These are phyloP conservation scores for Arothron firmamentum DNA, from an alignment of 2,113 vertebrate species.

Conservation along the genomic window DNA sequence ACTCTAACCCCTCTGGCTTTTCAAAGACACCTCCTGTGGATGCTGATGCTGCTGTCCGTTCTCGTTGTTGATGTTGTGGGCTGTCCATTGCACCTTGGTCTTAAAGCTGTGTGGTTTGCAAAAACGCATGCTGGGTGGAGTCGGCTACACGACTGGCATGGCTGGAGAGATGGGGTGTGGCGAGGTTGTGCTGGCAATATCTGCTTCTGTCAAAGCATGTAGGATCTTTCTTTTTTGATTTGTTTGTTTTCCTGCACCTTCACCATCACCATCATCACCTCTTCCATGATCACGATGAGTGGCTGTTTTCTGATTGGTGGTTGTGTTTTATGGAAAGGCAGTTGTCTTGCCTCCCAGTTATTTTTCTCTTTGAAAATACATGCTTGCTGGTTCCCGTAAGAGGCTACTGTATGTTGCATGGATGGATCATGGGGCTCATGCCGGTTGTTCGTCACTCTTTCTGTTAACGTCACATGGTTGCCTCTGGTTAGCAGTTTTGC, in stretches of 20 bases:
- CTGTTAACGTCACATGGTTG: constrained; percentile 20
- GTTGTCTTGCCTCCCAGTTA: constrained; percentile 37
- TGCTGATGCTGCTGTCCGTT: constrained; percentile 39
- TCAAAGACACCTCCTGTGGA: constrained; percentile 49
- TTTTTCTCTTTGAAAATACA: constrained; percentile 33
- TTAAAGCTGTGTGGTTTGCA: constrained; percentile 62
- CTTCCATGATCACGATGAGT: constrained; percentile 56
- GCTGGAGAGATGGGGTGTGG: constrained; percentile 34
- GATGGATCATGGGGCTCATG: constrained; percentile 41
- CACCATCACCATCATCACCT: constrained; percentile 53
- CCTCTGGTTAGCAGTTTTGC: constrained; percentile 29
- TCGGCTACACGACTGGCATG: constrained; percentile 65
- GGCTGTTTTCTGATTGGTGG: constrained; percentile 46
- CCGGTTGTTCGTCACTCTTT: constrained; percentile 18
- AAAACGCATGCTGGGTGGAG: constrained; percentile 67
- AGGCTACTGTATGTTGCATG: constrained; percentile 67
- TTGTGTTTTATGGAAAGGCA: constrained; percentile 46
- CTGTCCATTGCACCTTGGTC: constrained; percentile 65
- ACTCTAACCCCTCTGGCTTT: constrained; percentile 62
- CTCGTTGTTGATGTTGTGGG: constrained; percentile 51
- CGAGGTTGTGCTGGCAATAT: constrained; percentile 31
- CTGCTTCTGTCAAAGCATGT: constrained; percentile 66
- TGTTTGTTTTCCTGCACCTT: constrained; percentile 51
- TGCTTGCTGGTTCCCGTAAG: constrained; percentile 59
- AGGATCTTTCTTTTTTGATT: constrained; percentile 44